Percentiles rank a stretch among this genome's conserved stretches.
These are phyloP conservation scores for Xiphydria camelus DNA, from an alignment of 2,888 invertebrate genomes.

Conservation along the genomic window DNA sequence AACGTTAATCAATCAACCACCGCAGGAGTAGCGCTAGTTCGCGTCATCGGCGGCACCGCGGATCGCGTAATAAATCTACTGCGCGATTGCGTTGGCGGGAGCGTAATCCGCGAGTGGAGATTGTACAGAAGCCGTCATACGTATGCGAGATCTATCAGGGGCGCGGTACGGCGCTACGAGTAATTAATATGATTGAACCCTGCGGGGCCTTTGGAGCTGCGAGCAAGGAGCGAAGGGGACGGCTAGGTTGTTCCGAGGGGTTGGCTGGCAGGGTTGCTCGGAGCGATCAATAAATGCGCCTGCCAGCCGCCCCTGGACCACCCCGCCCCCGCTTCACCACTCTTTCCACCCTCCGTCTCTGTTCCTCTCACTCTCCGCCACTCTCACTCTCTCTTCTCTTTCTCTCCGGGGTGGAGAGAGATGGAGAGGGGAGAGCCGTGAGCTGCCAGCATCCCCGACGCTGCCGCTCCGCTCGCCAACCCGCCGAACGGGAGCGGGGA, in stretches of 20 bases:
- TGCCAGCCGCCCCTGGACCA: conserved; percentile 47
- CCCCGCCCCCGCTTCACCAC: conserved; percentile 13
- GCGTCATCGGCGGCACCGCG: no score
- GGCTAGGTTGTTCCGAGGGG: conserved; percentile 4
- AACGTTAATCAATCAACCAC: no score
- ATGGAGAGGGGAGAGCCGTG: no score
- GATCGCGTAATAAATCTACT: no score
- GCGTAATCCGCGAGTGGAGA: not conserved
- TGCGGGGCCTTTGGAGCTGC: conserved; percentile 25
- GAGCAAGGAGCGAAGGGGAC: conserved; percentile 9
- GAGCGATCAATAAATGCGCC: conserved; percentile 54
- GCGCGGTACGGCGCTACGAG: conserved; percentile 25
- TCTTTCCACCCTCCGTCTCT: conserved; percentile 10
- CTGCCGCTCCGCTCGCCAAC: no score
- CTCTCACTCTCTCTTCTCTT: conserved; percentile 56
- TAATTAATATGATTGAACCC: conserved; percentile 51
- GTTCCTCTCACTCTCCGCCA: conserved; percentile 7
- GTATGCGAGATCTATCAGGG: not conserved
- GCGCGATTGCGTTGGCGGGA: not conserved
- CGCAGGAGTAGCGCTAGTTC: no score
- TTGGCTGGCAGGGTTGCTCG: conserved; percentile 45
- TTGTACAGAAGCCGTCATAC: not conserved
- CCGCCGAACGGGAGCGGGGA: no score
- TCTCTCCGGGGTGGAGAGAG: conserved; percentile 9
- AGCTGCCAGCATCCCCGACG: no score